phyloP scores from a whole-genome alignment of 2,797 vertebrate species.

The Enteromius fasciolatus region DNA sequence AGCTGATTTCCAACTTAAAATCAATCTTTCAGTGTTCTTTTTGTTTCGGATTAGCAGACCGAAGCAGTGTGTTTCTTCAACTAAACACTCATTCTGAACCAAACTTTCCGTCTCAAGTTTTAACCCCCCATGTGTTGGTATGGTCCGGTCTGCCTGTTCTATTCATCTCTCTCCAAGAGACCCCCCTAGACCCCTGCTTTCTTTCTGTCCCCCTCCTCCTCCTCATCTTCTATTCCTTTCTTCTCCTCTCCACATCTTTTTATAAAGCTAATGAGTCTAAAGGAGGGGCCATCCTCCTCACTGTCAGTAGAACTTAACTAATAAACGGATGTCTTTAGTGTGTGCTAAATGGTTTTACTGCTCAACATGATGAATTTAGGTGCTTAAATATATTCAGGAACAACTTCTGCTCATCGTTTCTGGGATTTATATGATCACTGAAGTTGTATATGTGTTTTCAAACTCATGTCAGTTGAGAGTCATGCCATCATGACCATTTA shows the following conservation, averaged over 20 bases:
- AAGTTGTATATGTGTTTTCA: not conserved
- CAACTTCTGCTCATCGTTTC: not conserved
- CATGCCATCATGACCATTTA: not conserved
- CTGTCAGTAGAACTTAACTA: slow-evolving; percentile 49
- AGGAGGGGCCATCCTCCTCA: slow-evolving; percentile 76
- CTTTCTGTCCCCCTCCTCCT: slow-evolving; percentile 69
- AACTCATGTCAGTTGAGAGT: not conserved
- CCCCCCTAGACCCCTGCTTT: slow-evolving; percentile 71
- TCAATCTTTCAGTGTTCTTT: not conserved
- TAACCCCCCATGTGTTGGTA: slow-evolving; percentile 75
- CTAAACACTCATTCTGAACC: slow-evolving; percentile 1
- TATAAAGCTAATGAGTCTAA: slow-evolving; percentile 82
- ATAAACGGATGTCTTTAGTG: slow-evolving; percentile 35
- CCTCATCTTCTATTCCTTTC: slow-evolving; percentile 37
- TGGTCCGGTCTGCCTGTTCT: slow-evolving; percentile 77
- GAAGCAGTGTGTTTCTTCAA: not conserved
- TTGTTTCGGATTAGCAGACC: slow-evolving; percentile 5
- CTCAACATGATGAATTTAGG: not conserved
- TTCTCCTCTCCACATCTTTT: slow-evolving; percentile 64
- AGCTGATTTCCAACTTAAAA: not conserved
- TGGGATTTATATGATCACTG: not conserved
- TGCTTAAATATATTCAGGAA: not conserved
- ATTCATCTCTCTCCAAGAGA: slow-evolving; percentile 80
- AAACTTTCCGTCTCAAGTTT: slow-evolving; percentile 52
- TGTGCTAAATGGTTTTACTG: slow-evolving; percentile 19